Base-by-base conservation (phyloP, 1,140 invertebrate genomes). In the Gryon sp. region DNA sequence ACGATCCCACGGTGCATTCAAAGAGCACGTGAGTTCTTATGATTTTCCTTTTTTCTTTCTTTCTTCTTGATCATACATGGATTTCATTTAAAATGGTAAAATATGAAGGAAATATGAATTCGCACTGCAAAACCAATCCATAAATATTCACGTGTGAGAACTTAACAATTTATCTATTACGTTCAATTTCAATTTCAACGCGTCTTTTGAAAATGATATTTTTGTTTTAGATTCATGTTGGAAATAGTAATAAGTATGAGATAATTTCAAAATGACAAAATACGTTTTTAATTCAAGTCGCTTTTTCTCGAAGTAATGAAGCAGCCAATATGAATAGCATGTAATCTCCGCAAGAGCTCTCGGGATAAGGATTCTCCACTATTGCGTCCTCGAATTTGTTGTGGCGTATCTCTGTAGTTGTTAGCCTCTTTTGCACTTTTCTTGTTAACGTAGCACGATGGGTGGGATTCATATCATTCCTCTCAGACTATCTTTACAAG, bases 1-100 rank as follows among this genome's bases (percentile, higher is more conserved):
- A 83, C 86, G 22, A 77, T 88, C 55, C 91, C 91, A 4, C 85
- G 82, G 46, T 92, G 92, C 57, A 62, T 86, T 41, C 82, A 81
- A 52, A 74, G 11, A 12, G 78, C 57, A 69, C 84, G 90, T 82
- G 80, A 86, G 80, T n/a, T n/a, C n/a, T n/a, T n/a, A n/a, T 24
- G 7, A 24, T 7, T 24, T 24, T 24, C 3, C 3, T 24, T 24
- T 24, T 24, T 24, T 24, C 7, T 24, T 4, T 3, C 7, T 24
- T 24, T 24, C 3, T 24, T 24, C 3, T 24, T 24, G 3, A 24
- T 24, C 7, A 24, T n/a, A n/a, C n/a, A n/a, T n/a, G n/a, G n/a
- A n/a, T n/a, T n/a, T n/a, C n/a, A n/a, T n/a, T n/a, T n/a, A n/a
- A n/a, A n/a, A n/a, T n/a, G n/a, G n/a, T n/a, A n/a, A n/a, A n/a